A percentile compares a stretch with the other conserved stretches of the same genome.
phyloP scores from a whole-genome alignment of 2,888 invertebrate species.

The Mesoligia furuncula region DNA sequence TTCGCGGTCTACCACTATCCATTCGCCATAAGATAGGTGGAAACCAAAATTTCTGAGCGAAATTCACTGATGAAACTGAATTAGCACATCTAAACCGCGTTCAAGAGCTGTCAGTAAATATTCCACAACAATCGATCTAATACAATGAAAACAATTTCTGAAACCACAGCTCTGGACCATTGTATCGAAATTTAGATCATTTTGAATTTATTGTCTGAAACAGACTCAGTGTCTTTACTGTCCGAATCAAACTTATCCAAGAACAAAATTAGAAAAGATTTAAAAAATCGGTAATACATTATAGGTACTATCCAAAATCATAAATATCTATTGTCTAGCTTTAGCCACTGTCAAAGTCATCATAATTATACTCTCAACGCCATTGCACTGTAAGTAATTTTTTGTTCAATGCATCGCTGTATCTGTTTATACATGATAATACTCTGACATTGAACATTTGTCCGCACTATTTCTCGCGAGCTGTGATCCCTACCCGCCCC shows the following conservation, averaged over 20 bases:
- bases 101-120: not conserved
- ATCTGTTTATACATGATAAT: not conserved
- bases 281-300: not conserved
- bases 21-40: constrained; percentile 21
- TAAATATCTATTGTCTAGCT: constrained; percentile 13
- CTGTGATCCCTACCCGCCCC: constrained; percentile 57
- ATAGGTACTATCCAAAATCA: not conserved
- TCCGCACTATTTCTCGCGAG: constrained; percentile 14
- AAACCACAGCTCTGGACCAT: not conserved
- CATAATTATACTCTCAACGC: not conserved
- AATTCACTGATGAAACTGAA: not conserved
- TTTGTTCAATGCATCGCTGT: not conserved
- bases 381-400: constrained; percentile 13
- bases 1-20: too few species aligned
- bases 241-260: not conserved
- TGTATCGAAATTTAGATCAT: not conserved
- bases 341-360: not conserved
- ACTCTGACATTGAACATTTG: constrained; percentile 11
- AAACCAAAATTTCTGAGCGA: constrained; percentile 19
- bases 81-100: not conserved
- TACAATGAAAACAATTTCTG: not conserved
- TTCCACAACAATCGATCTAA: too few species aligned
- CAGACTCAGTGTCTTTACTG: too few species aligned
- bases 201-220: not conserved
- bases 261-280: not conserved